A percentile compares a stretch with the other conserved stretches of the same genome.
phyloP scores from a whole-genome alignment of 2,113 vertebrate genomes.

The Tragelaphus strepsiceros region DNA sequence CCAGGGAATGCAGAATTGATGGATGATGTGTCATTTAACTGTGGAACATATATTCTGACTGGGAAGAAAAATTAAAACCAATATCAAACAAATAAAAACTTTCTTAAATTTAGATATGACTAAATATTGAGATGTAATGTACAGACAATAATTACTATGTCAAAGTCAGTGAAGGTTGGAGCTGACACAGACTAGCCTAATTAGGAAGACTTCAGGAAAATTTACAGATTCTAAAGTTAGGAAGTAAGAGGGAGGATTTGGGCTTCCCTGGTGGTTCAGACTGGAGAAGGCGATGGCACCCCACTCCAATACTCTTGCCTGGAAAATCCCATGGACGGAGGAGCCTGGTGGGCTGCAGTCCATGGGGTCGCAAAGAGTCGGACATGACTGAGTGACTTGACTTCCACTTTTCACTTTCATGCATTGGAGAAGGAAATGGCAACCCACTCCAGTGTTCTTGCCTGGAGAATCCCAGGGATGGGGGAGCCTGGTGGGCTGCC shows the following conservation, averaged over 20 bases:
- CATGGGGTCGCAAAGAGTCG: fast-evolving
- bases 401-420: too few relatives aligned
- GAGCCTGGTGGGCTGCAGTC: too few relatives aligned
- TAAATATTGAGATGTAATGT: not conserved
- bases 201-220: not conserved
- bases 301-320: too few relatives aligned
- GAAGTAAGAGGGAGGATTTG: not conserved
- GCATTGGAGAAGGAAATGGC: too few relatives aligned
- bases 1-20: not conserved
- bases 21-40: not conserved
- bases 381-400: too few relatives aligned
- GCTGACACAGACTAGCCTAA: not conserved
- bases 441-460: too few relatives aligned
- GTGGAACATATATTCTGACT: not conserved
- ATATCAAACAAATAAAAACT: not conserved
- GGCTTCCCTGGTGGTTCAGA: not conserved
- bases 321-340: too few relatives aligned
- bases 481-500: too few relatives aligned
- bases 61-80: constrained; percentile 4
- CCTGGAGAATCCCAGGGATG: too few relatives aligned
- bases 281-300: not conserved
- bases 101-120: not conserved
- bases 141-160: not conserved
- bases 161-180: not conserved
- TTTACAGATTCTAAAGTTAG: not conserved